phyloP scores from a whole-genome alignment of 2,797 vertebrate genomes.

The Amniataba percoides region DNA sequence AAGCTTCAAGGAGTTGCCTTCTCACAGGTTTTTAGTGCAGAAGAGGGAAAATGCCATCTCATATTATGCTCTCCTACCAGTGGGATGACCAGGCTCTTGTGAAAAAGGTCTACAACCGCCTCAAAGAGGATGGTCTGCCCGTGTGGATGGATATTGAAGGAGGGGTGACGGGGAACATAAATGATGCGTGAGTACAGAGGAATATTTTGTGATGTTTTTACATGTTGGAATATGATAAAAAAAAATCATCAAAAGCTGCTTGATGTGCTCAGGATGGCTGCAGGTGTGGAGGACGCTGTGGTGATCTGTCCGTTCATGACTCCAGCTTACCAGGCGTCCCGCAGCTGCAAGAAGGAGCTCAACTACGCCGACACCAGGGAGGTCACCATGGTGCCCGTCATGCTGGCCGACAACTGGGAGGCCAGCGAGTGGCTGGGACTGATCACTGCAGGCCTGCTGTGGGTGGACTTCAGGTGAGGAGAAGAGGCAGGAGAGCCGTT shows the following conservation, averaged over 20 bases:
- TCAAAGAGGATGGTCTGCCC: conserved; percentile 66
- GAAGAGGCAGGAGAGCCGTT: neutral
- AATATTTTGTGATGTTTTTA: neutral
- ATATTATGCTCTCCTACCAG: conserved; percentile 78
- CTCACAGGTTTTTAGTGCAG: neutral
- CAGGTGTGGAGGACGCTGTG: conserved; percentile 74
- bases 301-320: conserved; percentile 76
- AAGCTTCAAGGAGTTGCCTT: neutral
- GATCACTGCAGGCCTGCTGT: conserved; percentile 75
- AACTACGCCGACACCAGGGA: conserved; percentile 70
- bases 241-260: neutral
- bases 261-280: conserved; percentile 68
- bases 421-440: conserved; percentile 79
- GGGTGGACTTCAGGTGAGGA: conserved; percentile 77
- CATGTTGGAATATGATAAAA: too few relatives aligned
- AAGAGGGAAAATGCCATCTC: conserved; percentile 48
- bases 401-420: conserved; percentile 74
- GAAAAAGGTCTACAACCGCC: conserved; percentile 63
- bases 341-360: conserved; percentile 79
- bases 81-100: conserved; percentile 77
- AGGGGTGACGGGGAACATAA: conserved; percentile 76
- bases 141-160: conserved; percentile 80
- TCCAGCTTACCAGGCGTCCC: conserved; percentile 74
- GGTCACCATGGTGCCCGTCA: conserved; percentile 67
- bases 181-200: conserved; percentile 63